These are phyloP conservation scores for Melolontha melolontha DNA, from an alignment of 2,888 invertebrate species.

Conservation along the genomic window DNA sequence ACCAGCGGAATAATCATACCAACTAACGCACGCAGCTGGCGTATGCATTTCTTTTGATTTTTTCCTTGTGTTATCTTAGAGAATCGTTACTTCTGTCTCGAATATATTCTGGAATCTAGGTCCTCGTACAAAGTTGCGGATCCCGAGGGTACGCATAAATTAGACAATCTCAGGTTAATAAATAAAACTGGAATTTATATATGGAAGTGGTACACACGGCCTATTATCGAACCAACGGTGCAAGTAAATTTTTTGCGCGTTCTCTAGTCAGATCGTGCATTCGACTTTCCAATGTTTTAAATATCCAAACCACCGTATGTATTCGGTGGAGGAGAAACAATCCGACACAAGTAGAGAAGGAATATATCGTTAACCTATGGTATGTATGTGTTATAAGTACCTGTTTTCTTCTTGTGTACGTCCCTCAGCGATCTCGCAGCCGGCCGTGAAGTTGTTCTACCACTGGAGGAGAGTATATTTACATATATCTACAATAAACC, in stretches of 20 bases:
- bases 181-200: conserved; percentile 33
- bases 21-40: conserved; percentile 6
- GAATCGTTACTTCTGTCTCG: conserved; percentile 3
- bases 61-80: neutral
- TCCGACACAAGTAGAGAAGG: conserved; percentile 5
- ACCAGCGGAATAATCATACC: neutral
- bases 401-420: conserved; percentile 15
- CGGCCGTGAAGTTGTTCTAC: conserved; percentile 26
- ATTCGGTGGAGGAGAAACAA: conserved; percentile 4
- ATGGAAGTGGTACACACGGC: conserved; percentile 32
- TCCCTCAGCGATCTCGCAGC: conserved; percentile 22
- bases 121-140: conserved; percentile 1
- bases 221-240: conserved; percentile 26
- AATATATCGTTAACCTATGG: conserved; percentile 16
- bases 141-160: conserved; percentile 30
- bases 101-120: conserved; percentile 27
- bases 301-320: neutral
- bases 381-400: neutral
- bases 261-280: conserved; percentile 26
- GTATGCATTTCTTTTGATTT: conserved; percentile 14
- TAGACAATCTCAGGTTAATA: conserved; percentile 17
- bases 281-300: conserved; percentile 28
- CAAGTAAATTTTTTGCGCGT: conserved; percentile 26
- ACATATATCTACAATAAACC: conserved; percentile 31
- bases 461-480: conserved; percentile 20